Conservation (phyloP, 2,113 vertebrate species). For the Murina feae region DNA sequence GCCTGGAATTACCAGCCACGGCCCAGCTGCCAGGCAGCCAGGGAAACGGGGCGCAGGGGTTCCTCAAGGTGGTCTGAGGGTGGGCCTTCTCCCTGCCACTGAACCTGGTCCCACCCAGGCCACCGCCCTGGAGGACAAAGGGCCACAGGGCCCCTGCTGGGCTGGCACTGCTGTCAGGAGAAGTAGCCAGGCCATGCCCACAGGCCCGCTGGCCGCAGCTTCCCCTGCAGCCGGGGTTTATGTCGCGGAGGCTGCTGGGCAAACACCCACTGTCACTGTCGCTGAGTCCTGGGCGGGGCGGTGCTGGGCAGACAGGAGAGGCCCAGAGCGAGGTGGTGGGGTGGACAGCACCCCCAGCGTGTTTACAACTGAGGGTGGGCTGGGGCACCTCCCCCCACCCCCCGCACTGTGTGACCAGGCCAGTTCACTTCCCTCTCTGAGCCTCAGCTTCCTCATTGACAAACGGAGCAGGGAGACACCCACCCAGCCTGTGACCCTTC, state of each 20-base stretch:
- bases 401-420: not conserved
- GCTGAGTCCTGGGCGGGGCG: not conserved
- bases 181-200: fast-evolving
- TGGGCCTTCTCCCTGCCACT: fast-evolving
- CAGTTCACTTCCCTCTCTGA: not conserved
- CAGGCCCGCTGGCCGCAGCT: fast-evolving
- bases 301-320: not conserved
- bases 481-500: not conserved
- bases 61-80: not conserved
- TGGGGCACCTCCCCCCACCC: fast-evolving
- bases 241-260: fast-evolving
- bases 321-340: not conserved
- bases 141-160: fast-evolving
- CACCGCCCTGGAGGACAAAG: fast-evolving
- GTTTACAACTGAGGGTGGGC: not conserved
- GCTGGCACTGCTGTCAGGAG: fast-evolving
- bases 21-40: not conserved
- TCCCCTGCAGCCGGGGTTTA: not conserved
- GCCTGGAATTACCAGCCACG: not conserved
- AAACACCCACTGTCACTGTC: not conserved
- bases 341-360: not conserved
- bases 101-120: fast-evolving
- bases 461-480: not conserved
- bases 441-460: slow-evolving; percentile 39
- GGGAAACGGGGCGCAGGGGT: fast-evolving